phyloP scores from a whole-genome alignment of 2,113 vertebrate species.

The Conger conger region DNA sequence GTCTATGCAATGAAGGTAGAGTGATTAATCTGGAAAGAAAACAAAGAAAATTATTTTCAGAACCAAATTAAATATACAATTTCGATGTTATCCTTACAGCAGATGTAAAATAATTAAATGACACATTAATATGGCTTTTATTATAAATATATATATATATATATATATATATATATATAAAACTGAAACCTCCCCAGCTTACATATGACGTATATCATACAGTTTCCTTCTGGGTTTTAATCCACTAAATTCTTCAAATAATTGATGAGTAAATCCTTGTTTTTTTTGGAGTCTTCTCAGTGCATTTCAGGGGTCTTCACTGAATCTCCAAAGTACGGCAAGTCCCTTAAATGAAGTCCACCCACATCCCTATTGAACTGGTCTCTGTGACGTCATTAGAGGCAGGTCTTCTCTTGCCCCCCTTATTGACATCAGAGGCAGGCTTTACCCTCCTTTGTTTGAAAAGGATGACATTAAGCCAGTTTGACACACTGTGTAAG shows the following conservation, averaged over 20 bases:
- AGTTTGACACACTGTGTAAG: not conserved
- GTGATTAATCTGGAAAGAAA: not conserved
- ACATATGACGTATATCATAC: constrained; percentile 27
- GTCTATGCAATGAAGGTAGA: not conserved
- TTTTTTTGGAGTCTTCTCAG: constrained; percentile 44
- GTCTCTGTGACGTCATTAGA: constrained; percentile 43
- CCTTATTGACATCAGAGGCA: not conserved
- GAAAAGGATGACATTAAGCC: not conserved
- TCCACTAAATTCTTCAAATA: constrained; percentile 15
- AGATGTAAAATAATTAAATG: not conserved
- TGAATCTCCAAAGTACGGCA: constrained; percentile 28
- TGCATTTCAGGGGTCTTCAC: constrained; percentile 26
- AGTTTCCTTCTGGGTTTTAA: constrained; percentile 36
- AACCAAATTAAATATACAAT: not conserved
- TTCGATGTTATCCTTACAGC: not conserved
- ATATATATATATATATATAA: not conserved
- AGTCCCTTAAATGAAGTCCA: constrained; percentile 51
- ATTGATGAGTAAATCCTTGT: constrained; percentile 35
- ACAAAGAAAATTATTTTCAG: not conserved
- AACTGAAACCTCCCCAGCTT: constrained; percentile 23
- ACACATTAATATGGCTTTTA: not conserved
- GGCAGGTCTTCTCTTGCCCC: constrained; percentile 29
- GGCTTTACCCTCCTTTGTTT: not conserved
- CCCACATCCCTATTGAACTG: constrained; percentile 31
- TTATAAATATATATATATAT: not conserved